Base-by-base conservation (phyloP, 2,888 invertebrate genomes). In the Mongoloraphidia duomilia region DNA sequence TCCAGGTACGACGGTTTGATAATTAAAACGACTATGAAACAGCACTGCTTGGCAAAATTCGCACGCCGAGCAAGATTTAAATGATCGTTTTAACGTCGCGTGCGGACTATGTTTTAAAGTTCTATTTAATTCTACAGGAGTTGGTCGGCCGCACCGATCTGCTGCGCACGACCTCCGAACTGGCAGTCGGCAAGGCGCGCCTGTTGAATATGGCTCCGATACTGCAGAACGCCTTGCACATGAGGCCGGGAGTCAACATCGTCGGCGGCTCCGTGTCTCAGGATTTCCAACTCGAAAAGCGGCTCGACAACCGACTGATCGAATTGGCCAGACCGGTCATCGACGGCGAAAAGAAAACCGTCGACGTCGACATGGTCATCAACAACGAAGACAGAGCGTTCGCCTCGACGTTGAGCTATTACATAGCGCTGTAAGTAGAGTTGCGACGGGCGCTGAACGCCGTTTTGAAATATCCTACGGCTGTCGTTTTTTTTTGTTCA, bases 301-400 rank as follows among this genome's bases (percentile, higher is more conserved):
- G 92, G 39, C 64, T 87, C 34, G 92, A 93, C 64, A 83, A 88
- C 61, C 71, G 79, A 55, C 67, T 92, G 53, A 80, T 90, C 45
- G 82, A 84, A 60, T 73, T 76, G 56, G 78, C 87, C 12, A 72
- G 76, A 50, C 76, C 78, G 42, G 82, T 95, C 5, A 69, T 95
- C 40, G 80, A 82, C 48, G 90, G 90, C 0, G 69, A 71, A n/a
- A 69, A 78, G 53, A 74, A 77, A 34, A 74, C 74, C 46, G 76
- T 88, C 0, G 75, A 81, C 49, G 77, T 96, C 50, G 73, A 79
- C 44, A 80, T 89, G 79, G 73, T 71, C 48, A 95, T 97, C 57
- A 80, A 80, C 50, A 98, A 98, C 63, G 89, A 90, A 64, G 90
- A 91, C 62, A 76, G 98, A 46, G 86, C 94, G 0, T 98, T 96